These are phyloP conservation scores for Petrocephalus zakoni DNA, from an alignment of 2,113 vertebrate genomes.

Conservation along the genomic window DNA sequence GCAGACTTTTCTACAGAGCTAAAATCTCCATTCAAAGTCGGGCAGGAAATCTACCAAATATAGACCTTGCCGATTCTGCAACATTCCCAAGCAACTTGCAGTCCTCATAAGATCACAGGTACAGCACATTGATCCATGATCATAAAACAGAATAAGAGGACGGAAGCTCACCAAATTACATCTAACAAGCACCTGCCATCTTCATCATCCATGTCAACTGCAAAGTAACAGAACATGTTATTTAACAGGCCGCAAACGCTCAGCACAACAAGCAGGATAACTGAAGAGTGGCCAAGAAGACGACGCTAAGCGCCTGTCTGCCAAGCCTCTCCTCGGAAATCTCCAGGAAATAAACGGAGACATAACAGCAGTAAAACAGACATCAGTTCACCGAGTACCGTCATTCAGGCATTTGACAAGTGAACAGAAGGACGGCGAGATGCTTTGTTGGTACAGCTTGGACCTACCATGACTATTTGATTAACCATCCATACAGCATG, in stretches of 20 bases:
- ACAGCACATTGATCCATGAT: not conserved
- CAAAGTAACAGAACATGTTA: conserved; percentile 23
- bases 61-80: not conserved
- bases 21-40: not conserved
- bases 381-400: not conserved
- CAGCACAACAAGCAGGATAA: not conserved
- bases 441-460: not conserved
- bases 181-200: conserved; percentile 98
- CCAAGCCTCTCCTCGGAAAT: not conserved
- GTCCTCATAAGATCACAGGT: not conserved
- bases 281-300: not conserved
- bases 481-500: not conserved
- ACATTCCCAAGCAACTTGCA: too few relatives aligned
- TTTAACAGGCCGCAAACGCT: not conserved
- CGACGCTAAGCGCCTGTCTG: not conserved
- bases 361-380: not conserved
- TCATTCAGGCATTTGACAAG: not conserved
- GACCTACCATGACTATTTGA: not conserved
- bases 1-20: not conserved
- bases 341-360: not conserved
- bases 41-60: not conserved
- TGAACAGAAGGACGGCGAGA: not conserved
- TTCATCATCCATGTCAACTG: conserved; percentile 99
- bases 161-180: conserved; percentile 87
- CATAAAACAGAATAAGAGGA: not conserved